Evolutionary conservation across 2,888 invertebrate genomes (phyloP), one percentile per base, ranked within the genome.

Genomic region (Drosophila bunnanda): DNA sequence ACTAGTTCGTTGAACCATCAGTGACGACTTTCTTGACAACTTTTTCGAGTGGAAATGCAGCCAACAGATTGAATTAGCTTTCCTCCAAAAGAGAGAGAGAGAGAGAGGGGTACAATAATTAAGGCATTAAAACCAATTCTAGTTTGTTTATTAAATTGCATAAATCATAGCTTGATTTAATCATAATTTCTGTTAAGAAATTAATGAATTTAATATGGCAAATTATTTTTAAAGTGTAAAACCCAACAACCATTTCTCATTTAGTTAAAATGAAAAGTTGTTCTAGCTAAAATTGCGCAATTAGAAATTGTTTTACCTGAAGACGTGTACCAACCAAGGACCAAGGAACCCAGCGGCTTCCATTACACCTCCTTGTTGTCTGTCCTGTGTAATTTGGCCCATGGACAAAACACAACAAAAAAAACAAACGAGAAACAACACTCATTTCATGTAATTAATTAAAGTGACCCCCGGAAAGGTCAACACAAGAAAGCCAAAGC

Each of bases 381-480:
- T n/a, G n/a, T 50, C 41, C 64, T 41, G 22, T 41, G 62, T 62
- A 62, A 62, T 62, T 55, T 66, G 54, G 30, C 30, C 6, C 58
- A 12, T 38, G 8, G 38, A 7, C 5, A 41, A 17, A 17, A 38
- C 7, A n/a, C 20, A 25, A 32, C 28, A 8, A 22, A 43, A 20
- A 34, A 36, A 20, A 38, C 12, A 17, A 39, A 32, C 28, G 17
- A 60, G 50, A 22, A 52, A 52, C 50, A 52, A 34, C 50, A 56
- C 67, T 67, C 68, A 34, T 71, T 71, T 71, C 69, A 30, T 56
- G 70, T 71, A 71, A 71, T 71, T 71, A 71, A 71, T 71, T 71
- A 71, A 70, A 70, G 70, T 55, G 61, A 46, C 61, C 46, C 67
- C 68, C 32, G 68, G 55, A 68, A 67, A 56, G 39, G 67, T 67